A percentile compares a stretch with the other conserved stretches of the same genome.
These are phyloP conservation scores for Stictonetta naevosa DNA, from an alignment of 2,113 vertebrate species.

Conservation along the genomic window DNA sequence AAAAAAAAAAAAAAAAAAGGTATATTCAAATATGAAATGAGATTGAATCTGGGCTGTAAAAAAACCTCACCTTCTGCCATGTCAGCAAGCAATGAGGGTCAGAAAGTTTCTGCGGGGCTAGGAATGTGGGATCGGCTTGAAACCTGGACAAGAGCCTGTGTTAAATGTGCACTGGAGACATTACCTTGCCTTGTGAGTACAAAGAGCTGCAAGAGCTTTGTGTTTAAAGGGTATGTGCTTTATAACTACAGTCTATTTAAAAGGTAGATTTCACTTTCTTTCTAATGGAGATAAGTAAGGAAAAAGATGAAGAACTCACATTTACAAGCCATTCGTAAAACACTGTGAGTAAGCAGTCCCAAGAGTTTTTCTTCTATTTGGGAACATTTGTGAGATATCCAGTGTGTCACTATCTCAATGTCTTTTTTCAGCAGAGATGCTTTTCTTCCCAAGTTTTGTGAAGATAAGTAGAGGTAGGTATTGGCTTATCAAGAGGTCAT, in stretches of 20 bases:
- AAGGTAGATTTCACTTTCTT: not conserved
- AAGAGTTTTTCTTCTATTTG: not conserved
- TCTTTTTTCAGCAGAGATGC: not conserved
- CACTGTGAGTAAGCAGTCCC: not conserved
- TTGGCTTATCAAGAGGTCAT: not conserved
- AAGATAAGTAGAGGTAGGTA: fast-evolving
- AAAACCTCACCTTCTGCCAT: fast-evolving
- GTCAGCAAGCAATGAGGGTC: not conserved
- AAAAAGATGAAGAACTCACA: not conserved
- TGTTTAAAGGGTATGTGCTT: not conserved
- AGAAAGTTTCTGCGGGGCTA: not conserved
- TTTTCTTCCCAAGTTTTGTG: not conserved
- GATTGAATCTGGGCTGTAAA: not conserved
- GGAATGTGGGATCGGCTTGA: not conserved
- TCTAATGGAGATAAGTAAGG: not conserved
- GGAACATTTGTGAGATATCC: not conserved
- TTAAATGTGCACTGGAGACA: not conserved
- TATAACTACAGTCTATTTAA: not conserved
- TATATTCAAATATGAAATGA: not conserved
- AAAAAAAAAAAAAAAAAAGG: too few relatives aligned
- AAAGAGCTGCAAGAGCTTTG: not conserved
- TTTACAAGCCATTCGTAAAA: not conserved
- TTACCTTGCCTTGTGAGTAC: not conserved
- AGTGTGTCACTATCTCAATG: fast-evolving
- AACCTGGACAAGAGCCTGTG: not conserved